phyloP scores from a whole-genome alignment of 2,113 vertebrate genomes.

The Zosterops pallidus region DNA sequence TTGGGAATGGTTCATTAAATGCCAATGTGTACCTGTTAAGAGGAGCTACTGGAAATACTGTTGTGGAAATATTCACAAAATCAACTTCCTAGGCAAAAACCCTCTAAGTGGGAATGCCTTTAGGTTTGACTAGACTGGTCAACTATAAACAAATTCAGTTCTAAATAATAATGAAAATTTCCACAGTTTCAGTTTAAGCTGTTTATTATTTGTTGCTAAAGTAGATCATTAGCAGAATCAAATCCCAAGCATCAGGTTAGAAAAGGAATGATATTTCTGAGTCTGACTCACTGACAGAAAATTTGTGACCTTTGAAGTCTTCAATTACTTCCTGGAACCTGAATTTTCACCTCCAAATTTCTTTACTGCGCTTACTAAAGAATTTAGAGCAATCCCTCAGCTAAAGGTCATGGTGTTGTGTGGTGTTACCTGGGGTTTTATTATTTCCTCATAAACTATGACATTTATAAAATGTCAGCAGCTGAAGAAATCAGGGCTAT shows the following conservation, averaged over 20 bases:
- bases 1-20: neutral
- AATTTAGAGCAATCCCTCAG: slow-evolving; percentile 56
- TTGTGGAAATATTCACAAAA: neutral
- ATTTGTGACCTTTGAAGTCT: slow-evolving; percentile 67
- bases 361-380: slow-evolving; percentile 51
- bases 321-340: slow-evolving; percentile 68
- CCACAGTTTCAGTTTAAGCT: neutral
- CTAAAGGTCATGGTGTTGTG: slow-evolving; percentile 70
- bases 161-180: neutral
- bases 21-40: neutral
- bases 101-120: neutral
- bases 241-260: neutral
- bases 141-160: neutral
- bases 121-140: neutral
- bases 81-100: neutral
- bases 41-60: neutral
- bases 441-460: slow-evolving; percentile 74
- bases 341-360: slow-evolving; percentile 63
- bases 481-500: slow-evolving; percentile 26
- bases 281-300: slow-evolving; percentile 22
- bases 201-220: neutral
- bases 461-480: slow-evolving; percentile 75
- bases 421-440: slow-evolving; percentile 65
- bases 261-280: neutral
- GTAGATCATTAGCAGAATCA: neutral